These are phyloP conservation scores for Drosophila nannoptera DNA, from an alignment of 1,140 invertebrate species.

Conservation along the genomic window DNA sequence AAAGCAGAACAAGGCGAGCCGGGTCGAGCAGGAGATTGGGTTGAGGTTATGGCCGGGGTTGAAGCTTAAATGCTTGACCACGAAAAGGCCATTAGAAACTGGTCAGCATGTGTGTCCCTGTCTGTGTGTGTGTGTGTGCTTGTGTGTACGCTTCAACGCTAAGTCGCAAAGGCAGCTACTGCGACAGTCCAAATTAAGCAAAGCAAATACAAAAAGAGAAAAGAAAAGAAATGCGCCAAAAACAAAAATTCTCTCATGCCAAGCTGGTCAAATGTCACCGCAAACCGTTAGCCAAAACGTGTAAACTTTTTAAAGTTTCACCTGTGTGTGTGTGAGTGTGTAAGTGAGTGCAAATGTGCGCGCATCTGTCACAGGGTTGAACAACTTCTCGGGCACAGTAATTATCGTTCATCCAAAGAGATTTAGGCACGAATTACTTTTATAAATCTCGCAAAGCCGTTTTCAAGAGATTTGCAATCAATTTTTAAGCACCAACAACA, in stretches of 20 bases:
- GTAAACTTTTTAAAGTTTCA: constrained; percentile 55
- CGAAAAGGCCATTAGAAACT: constrained; percentile 76
- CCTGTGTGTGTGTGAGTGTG: constrained; percentile 8
- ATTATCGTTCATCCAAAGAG: constrained; percentile 27
- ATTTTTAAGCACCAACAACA: constrained; percentile 2
- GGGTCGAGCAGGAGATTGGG: constrained; percentile 37
- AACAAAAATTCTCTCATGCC: constrained; percentile 18
- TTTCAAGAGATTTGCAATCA: background rate
- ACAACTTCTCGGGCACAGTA: constrained; percentile 23
- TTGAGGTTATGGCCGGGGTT: constrained; percentile 46
- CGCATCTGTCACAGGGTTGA: constrained; percentile 16
- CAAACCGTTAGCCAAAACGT: constrained; percentile 70
- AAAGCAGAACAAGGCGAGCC: constrained; percentile 61
- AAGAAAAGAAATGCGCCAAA: background rate
- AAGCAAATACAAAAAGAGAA: constrained; percentile 41
- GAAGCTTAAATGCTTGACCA: constrained; percentile 76
- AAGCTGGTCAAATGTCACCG: constrained; percentile 48
- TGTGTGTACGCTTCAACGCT: constrained; percentile 11
- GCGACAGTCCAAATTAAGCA: constrained; percentile 67
- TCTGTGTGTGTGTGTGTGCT: constrained; percentile 21
- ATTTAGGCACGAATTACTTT: constrained; percentile 18
- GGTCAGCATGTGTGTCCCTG: constrained; percentile 38
- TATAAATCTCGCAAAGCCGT: background rate
- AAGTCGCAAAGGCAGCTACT: constrained; percentile 50
- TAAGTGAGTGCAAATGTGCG: constrained; percentile 34